Conservation (phyloP, 2,888 invertebrate species). For the Harpagoxenus sublaevis region DNA sequence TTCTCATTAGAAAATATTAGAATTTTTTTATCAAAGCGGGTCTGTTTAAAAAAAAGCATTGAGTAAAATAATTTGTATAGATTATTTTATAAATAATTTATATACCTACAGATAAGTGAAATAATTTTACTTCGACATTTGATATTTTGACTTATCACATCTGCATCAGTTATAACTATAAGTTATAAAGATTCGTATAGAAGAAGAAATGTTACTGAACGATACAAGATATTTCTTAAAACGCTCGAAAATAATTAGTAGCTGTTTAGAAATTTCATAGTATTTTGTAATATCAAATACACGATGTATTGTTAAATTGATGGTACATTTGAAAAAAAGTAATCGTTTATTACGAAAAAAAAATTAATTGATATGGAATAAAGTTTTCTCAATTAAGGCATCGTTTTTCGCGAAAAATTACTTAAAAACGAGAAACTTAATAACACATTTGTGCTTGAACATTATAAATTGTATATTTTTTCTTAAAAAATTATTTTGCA, state of each 20-base stretch:
- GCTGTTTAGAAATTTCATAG: background rate
- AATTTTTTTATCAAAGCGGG: background rate
- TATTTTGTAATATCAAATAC: background rate
- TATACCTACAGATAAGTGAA: background rate
- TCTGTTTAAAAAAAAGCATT: too few species aligned
- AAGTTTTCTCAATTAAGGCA: too few species aligned
- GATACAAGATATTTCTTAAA: background rate
- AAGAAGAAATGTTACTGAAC: background rate
- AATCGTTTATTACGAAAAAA: too few species aligned
- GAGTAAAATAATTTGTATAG: background rate
- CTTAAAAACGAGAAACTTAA: too few species aligned
- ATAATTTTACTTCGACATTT: background rate
- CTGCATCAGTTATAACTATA: background rate
- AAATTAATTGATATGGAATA: too few species aligned
- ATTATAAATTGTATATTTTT: too few species aligned
- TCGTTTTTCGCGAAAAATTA: too few species aligned
- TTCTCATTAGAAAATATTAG: background rate
- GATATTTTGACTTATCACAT: too few species aligned
- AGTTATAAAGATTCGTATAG: background rate
- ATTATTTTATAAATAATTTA: background rate
- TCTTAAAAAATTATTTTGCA: too few species aligned
- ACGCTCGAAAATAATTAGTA: background rate
- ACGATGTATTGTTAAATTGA: background rate
- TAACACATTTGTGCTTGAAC: too few species aligned
- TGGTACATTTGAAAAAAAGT: background rate